Conservation (phyloP, 2,113 vertebrate genomes). For the Gnathonemus echidnorhynchus region DNA sequence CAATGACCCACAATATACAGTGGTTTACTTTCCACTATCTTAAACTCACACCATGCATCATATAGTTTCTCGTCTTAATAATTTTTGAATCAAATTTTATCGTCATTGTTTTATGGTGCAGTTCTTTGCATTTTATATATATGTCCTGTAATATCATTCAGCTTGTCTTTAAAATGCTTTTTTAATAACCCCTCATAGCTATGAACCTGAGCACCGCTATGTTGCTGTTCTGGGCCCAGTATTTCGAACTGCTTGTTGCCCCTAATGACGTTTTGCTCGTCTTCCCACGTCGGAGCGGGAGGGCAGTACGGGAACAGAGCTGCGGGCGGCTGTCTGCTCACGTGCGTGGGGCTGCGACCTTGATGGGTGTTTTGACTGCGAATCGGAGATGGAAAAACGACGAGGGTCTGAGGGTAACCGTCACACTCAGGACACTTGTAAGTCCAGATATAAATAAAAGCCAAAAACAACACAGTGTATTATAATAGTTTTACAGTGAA, state of each 20-base stretch:
- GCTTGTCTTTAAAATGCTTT: neutral
- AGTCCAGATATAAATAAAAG: neutral
- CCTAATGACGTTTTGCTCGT: neutral
- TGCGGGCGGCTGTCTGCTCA: neutral
- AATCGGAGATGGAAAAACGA: neutral
- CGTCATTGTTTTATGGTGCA: neutral
- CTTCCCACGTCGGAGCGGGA: neutral
- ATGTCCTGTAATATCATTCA: neutral
- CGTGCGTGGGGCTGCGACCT: neutral
- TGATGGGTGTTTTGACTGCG: neutral
- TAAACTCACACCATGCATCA: neutral
- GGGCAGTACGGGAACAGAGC: conserved; percentile 6
- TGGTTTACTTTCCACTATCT: neutral
- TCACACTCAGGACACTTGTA: neutral
- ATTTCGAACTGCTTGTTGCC: neutral
- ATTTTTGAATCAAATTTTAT: neutral
- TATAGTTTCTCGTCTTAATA: neutral
- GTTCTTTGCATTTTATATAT: neutral
- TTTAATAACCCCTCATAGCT: neutral
- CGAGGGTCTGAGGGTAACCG: neutral
- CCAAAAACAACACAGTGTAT: neutral
- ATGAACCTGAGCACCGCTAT: neutral
- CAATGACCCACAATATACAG: neutral
- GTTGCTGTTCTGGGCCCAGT: neutral
- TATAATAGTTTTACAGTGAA: neutral